Base-by-base conservation (phyloP, 2,113 vertebrate species). In the Leptodactylus fuscus region DNA sequence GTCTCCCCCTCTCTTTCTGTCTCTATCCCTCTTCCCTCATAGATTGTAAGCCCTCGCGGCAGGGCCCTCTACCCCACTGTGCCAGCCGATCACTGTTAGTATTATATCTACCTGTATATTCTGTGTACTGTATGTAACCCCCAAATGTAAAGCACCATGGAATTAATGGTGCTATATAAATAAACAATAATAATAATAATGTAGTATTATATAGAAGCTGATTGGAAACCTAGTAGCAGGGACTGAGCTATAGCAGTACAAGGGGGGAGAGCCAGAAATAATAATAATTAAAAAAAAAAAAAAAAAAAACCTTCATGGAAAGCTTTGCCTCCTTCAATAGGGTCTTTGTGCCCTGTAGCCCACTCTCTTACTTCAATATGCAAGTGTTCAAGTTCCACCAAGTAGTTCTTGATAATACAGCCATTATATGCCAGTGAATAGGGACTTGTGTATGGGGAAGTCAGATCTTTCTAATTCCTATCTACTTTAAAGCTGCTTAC, bases 381-480 rank as follows among this genome's bases (percentile, higher is more conserved):
- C 75, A 55, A 85, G 83, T 74, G 32, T 85, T 85, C 48, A 48
- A 81, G 65, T 81, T 86, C 65, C 76, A 81, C 67, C 46, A 65
- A 73, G 84, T 27, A 79, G 75, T 11, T 41, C 36, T 20, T 81
- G 76, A 86, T 86, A 86, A 86, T 81, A 76, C 48, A 9, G 49
- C 49, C 76, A 86, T 86, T 86, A 86, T 86, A 36, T 15, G 20
- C 48, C 84, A 11, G 76, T 86, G 77, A 86, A 86, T 86, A 46
- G 62, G 46, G 84, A 38, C 77, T 86, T 86, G 84, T 85, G 58
- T 86, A 20, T 20, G 41, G 49, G 13, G 34, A 55, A 86, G 38
- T 58, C 49, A 58, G 75, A 24, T 32, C 27, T 77, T 51, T 78
- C 55, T 65, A 51, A 51, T 60, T 44, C 32, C 49, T 67, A 71